Evolutionary conservation across 1,140 invertebrate genomes (phyloP), one percentile per base, ranked within the genome.

Genomic region (Nasonia vitripennis): DNA sequence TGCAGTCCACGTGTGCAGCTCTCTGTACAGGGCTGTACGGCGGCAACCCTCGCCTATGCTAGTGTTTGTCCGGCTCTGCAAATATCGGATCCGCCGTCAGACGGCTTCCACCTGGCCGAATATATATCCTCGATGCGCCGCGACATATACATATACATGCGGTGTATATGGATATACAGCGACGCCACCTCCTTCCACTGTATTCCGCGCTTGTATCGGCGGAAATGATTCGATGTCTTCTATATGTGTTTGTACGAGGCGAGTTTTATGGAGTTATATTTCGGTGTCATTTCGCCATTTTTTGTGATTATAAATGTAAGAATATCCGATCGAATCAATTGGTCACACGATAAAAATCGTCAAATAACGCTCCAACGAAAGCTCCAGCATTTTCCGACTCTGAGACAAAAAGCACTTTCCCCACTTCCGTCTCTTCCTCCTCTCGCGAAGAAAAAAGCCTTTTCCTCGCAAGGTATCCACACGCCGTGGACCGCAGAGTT

Each of bases 41-140:
- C 17, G 20, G 45, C 20, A n/a, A 14, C 31, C 55, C 67, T 14
- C 79, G 31, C 23, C 5, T 37, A 20, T 14, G 5, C 89, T 88
- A 41, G 86, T 92, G 91, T 92, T 91, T 91, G 91, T 91, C 90
- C 90, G 90, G 87, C 85, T 89, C 89, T 89, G 91, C 91, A 92
- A 92, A 92, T 91, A 92, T 88, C 90, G 88, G 87, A 86, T 82
- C 86, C 87, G 62, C n/a, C 45, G 73, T 14, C 14, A 2, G 48
- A 48, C 27, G 87, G 87, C 89, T 89, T 89, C 88, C 88, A 89
- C 89, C 90, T 90, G 90, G 87, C 86, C 90, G 91, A 90, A 90
- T 91, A 87, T 88, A 89, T 84, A 37, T 85, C 34, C 48, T 9
- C 62, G 81, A 62, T 87, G 86, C 83, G 84, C 86, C 86, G 86